Evolutionary conservation across 1,140 invertebrate species (phyloP).

Genomic region (Galendromus occidentalis): DNA sequence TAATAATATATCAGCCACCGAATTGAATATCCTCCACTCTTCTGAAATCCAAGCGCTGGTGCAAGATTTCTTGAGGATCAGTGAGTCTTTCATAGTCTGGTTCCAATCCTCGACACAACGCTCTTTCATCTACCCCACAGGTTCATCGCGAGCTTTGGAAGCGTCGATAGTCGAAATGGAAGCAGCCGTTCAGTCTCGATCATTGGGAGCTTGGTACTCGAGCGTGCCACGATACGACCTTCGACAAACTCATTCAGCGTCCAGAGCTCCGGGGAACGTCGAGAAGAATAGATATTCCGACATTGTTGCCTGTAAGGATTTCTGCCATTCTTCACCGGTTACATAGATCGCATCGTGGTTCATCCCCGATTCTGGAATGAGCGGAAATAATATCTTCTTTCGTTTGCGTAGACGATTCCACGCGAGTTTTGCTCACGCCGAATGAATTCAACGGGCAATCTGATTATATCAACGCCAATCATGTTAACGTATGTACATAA

Average conservation of each 20-base stretch:
- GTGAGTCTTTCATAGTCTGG: too few relatives aligned
- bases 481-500: constrained; percentile 46
- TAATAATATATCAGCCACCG: too few relatives aligned
- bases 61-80: too few relatives aligned
- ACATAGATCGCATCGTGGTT: not conserved
- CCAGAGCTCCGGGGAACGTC: not conserved
- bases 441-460: constrained; percentile 33
- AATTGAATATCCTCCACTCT: too few relatives aligned
- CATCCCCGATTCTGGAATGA: not conserved
- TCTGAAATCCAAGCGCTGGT: too few relatives aligned
- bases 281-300: not conserved
- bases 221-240: not conserved
- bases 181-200: not conserved
- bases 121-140: too few relatives aligned
- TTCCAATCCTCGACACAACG: too few relatives aligned
- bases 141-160: not conserved
- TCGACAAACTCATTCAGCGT: not conserved
- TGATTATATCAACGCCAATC: constrained; percentile 96
- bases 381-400: not conserved
- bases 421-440: constrained; percentile 53
- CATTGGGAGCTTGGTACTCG: not conserved
- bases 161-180: not conserved
- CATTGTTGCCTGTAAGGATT: constrained; percentile 5
- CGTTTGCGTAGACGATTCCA: constrained; percentile 68
- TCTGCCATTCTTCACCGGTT: too few relatives aligned